These are phyloP conservation scores for Thalassarche chlororhynchos DNA, from an alignment of 2,113 vertebrate genomes.

Conservation along the genomic window DNA sequence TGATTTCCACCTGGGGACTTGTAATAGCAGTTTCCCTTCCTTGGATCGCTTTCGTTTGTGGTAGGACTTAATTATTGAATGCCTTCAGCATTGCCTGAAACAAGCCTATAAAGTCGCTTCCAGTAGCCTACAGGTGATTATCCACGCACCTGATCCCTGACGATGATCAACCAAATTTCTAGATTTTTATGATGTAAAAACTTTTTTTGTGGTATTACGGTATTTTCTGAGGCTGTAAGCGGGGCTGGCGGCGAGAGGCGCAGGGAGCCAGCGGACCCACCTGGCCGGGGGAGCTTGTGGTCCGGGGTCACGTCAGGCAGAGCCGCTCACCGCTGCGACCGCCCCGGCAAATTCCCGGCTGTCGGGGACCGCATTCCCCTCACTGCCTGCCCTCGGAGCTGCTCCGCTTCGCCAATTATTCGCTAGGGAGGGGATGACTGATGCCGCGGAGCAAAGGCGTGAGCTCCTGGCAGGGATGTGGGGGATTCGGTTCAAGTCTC, in stretches of 20 bases:
- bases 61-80: not conserved
- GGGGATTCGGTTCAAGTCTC: not conserved
- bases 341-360: not conserved
- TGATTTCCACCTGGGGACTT: not conserved
- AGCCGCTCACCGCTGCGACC: fast-evolving
- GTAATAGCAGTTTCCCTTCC: not conserved
- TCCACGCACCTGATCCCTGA: too few relatives aligned
- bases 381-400: not conserved
- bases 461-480: not conserved
- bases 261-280: not conserved
- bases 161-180: fast-evolving
- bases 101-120: not conserved
- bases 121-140: not conserved
- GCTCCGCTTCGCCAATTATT: not conserved
- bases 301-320: not conserved
- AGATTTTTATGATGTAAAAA: not conserved
- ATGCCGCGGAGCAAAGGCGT: not conserved
- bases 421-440: not conserved
- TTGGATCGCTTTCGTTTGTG: not conserved
- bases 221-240: not conserved
- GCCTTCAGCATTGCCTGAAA: not conserved
- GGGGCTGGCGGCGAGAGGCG: not conserved
- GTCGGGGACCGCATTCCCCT: fast-evolving
- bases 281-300: fast-evolving
- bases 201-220: not conserved